Percentiles rank a stretch among this genome's conserved stretches.
These are phyloP conservation scores for Cliona cf. orientalis DNA, from an alignment of 37 sponge, comb jelly and placozoan species.

Conservation along the genomic window DNA sequence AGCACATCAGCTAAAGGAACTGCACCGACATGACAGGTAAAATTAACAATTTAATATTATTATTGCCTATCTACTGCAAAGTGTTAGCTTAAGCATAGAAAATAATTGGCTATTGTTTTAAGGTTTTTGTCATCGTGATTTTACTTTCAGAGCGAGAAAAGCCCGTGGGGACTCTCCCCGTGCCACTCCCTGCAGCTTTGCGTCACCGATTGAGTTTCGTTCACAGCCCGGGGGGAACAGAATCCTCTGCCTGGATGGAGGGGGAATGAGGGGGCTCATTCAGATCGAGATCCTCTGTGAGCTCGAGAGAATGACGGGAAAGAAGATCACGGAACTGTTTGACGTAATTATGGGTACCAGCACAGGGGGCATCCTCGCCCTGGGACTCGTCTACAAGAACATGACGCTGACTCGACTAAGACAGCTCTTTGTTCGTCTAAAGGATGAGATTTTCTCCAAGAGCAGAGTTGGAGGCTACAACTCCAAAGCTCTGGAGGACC, in stretches of 20 bases:
- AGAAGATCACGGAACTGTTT: conserved; percentile 49
- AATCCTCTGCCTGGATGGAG: conserved; percentile 62
- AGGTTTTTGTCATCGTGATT: not conserved
- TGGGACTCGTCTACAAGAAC: conserved; percentile 52
- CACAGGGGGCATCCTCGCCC: conserved; percentile 59
- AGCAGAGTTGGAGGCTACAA: conserved; percentile 22
- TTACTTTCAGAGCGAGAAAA: not conserved
- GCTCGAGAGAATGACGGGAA: conserved; percentile 39
- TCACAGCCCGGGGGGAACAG: conserved; percentile 17
- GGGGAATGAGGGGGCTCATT: conserved; percentile 61
- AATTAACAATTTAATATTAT: too few species aligned
- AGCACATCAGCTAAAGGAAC: conserved; percentile 30
- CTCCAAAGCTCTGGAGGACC: conserved; percentile 49
- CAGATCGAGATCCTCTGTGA: conserved; percentile 52
- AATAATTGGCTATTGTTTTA: not conserved
- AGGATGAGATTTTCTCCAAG: conserved; percentile 46
- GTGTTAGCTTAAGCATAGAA: not conserved
- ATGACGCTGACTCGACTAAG: conserved; percentile 22
- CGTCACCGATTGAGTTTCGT: not conserved
- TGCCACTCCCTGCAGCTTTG: not conserved
- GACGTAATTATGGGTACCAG: conserved; percentile 65
- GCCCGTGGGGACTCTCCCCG: not conserved
- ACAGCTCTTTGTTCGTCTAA: conserved; percentile 50
- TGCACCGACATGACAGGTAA: too few species aligned
- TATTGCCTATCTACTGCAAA: not conserved